Percentiles rank a stretch among this genome's conserved stretches.
phyloP scores from a whole-genome alignment of 2,113 vertebrate genomes.

The Odontophorus gujanensis region DNA sequence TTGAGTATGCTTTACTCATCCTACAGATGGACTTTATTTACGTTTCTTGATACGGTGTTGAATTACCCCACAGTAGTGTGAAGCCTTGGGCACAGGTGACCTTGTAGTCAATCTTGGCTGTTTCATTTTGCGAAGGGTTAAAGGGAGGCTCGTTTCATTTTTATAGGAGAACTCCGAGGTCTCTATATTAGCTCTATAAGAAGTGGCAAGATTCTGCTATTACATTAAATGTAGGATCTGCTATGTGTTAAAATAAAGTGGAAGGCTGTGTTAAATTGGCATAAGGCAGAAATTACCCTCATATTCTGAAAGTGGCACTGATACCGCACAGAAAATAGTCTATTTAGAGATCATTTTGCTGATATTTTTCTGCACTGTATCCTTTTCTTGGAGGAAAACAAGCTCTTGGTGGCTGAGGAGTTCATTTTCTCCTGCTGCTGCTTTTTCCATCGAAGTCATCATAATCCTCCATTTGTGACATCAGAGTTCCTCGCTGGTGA shows the following conservation, averaged over 20 bases:
- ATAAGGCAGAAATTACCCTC: slow-evolving; percentile 49
- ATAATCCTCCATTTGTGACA: slow-evolving; percentile 70
- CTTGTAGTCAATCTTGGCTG: neutral
- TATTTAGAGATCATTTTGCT: slow-evolving; percentile 56
- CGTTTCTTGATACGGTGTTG: neutral
- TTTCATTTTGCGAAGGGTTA: slow-evolving; percentile 32
- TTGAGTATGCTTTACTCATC: neutral
- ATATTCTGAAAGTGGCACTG: slow-evolving; percentile 16
- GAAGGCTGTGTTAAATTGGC: slow-evolving; percentile 34
- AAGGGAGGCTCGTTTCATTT: slow-evolving; percentile 13
- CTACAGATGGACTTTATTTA: neutral
- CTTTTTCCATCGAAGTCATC: slow-evolving; percentile 64
- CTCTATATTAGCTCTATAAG: neutral
- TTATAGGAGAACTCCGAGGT: neutral
- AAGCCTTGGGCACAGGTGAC: neutral
- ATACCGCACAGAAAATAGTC: slow-evolving; percentile 23
- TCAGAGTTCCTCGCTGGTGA: slow-evolving; percentile 52
- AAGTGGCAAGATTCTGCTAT: slow-evolving; percentile 4
- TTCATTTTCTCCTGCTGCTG: slow-evolving; percentile 63
- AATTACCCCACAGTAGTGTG: neutral
- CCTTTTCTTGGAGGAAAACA: neutral
- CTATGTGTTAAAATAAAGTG: slow-evolving; percentile 28
- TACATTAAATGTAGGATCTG: slow-evolving; percentile 1
- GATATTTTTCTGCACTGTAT: slow-evolving; percentile 15
- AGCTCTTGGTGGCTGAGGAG: slow-evolving; percentile 1